These are phyloP conservation scores for Zoroaster sp. DNA, from an alignment of 53 echinoderm and acorn worm genomes.

Conservation along the genomic window DNA sequence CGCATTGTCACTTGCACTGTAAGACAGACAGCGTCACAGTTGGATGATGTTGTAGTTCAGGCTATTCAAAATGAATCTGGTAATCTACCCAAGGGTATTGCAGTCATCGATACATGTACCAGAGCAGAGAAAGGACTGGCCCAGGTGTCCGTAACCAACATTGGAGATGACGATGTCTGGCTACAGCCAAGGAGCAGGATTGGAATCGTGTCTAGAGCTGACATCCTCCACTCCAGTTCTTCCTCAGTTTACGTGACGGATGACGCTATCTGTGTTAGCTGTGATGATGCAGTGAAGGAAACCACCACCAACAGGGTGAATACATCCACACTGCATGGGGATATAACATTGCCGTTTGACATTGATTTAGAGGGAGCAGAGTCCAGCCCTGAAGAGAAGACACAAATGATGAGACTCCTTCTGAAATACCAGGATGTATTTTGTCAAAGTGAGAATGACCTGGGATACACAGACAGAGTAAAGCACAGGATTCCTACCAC, in stretches of 20 bases:
- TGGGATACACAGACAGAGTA: conserved; percentile 43
- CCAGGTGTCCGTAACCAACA: conserved; percentile 20
- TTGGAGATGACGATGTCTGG: conserved; percentile 39
- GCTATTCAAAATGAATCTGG: not conserved
- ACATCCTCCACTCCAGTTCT: not conserved
- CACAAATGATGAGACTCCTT: not conserved
- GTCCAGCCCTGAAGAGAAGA: not conserved
- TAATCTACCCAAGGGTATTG: conserved; percentile 38
- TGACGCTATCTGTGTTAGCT: not conserved
- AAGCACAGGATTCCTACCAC: conserved; percentile 18
- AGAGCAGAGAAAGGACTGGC: conserved; percentile 14
- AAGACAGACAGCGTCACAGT: not conserved
- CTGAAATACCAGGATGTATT: conserved; percentile 18
- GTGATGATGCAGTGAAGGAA: not conserved
- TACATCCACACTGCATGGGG: not conserved
- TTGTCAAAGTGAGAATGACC: conserved; percentile 37
- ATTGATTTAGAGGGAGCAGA: not conserved
- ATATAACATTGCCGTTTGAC: not conserved
- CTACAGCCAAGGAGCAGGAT: conserved; percentile 32
- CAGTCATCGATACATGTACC: conserved; percentile 14
- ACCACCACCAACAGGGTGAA: not conserved
- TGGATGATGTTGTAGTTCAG: conserved; percentile 19
- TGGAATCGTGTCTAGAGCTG: not conserved
- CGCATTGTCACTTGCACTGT: conserved; percentile 21
- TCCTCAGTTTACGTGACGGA: not conserved